phyloP scores from a whole-genome alignment of 2,113 vertebrate species.

The Nettapus auritus region DNA sequence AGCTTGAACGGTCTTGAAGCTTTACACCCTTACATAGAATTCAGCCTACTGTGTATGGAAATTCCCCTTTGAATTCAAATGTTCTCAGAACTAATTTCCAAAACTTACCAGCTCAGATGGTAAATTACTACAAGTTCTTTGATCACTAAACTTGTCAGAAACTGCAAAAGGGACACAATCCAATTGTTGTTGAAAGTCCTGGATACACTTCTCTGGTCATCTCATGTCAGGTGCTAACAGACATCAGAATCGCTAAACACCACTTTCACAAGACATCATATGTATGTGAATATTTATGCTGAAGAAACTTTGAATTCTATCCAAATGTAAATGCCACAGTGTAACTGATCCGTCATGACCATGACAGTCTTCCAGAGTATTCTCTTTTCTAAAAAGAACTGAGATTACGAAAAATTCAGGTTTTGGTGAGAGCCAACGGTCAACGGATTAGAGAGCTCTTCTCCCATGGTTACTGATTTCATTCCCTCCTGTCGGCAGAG shows the following conservation, averaged over 20 bases:
- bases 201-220: not conserved
- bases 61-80: fast-evolving
- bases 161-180: not conserved
- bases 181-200: not conserved
- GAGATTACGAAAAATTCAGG: not conserved
- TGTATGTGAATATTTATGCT: not conserved
- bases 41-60: fast-evolving
- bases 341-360: not conserved
- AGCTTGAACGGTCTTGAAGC: not conserved
- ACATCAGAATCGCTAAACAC: not conserved
- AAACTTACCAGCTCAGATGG: not conserved
- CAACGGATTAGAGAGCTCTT: not conserved
- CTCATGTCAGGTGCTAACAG: not conserved
- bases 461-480: not conserved
- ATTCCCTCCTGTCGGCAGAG: not conserved
- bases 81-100: not conserved
- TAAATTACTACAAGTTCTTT: not conserved
- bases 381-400: not conserved
- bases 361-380: not conserved
- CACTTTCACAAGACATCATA: not conserved
- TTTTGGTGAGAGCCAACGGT: not conserved
- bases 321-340: not conserved
- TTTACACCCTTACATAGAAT: not conserved
- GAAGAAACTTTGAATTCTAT: not conserved
- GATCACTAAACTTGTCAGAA: not conserved